Evolutionary conservation across 2,797 vertebrate genomes (phyloP).

Genomic region (Eulemur coronatus): DNA sequence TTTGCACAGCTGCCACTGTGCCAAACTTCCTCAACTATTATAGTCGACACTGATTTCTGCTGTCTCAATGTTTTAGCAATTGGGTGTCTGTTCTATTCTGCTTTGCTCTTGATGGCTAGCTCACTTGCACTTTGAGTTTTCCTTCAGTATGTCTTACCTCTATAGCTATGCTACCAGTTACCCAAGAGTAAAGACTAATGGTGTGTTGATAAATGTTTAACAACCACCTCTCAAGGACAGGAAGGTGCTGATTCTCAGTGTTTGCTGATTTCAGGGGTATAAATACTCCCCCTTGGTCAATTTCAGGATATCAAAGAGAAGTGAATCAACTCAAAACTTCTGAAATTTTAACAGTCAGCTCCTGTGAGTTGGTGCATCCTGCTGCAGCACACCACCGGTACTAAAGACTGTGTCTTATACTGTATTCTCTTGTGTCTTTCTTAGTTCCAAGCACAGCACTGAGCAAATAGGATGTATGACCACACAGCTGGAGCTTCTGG

Average conservation of each 20-base stretch:
- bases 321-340: conserved; percentile 1
- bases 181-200: not conserved
- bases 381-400: too few species aligned
- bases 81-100: not conserved
- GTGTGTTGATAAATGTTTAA: not conserved
- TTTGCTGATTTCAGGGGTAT: not conserved
- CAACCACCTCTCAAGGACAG: not conserved
- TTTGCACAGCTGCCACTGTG: not conserved
- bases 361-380: not conserved
- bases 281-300: not conserved
- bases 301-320: conserved; percentile 27
- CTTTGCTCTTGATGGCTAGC: not conserved
- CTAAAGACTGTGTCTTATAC: not conserved
- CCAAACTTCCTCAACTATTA: not conserved
- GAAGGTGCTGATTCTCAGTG: not conserved
- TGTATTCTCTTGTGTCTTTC: not conserved
- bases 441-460: not conserved
- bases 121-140: not conserved
- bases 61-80: not conserved
- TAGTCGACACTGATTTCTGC: not conserved
- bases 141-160: not conserved
- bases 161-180: not conserved
- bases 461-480: not conserved
- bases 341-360: not conserved
- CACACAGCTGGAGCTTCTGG: not conserved